These are phyloP conservation scores for Drosophila subpulchrella DNA, from an alignment of 1,140 invertebrate genomes.

Conservation along the genomic window DNA sequence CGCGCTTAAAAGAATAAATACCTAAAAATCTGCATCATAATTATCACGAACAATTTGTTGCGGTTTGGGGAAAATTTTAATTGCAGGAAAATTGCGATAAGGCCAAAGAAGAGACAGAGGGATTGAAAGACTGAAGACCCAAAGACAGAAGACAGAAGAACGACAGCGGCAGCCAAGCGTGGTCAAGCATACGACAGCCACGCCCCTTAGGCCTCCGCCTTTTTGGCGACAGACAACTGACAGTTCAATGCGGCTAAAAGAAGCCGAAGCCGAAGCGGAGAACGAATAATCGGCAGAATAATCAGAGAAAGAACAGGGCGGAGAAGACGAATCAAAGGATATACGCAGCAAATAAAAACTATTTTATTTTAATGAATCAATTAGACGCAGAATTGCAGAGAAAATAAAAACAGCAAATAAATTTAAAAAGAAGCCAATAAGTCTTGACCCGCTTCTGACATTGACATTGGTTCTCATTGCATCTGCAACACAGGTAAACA, in stretches of 20 bases:
- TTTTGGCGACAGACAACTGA: conserved; percentile 39
- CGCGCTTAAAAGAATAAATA: conserved; percentile 23
- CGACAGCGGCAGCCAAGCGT: conserved; percentile 64
- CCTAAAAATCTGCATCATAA: conserved; percentile 19
- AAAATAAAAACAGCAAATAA: not conserved
- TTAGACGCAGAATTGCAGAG: conserved; percentile 40
- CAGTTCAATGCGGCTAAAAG: conserved; percentile 61
- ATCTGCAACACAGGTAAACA: not conserved
- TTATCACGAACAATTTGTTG: conserved; percentile 38
- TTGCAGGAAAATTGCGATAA: conserved; percentile 34
- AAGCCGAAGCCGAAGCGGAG: not conserved
- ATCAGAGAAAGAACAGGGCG: conserved; percentile 26
- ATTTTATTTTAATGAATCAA: conserved; percentile 71
- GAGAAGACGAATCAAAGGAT: conserved; percentile 50
- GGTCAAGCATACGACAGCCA: conserved; percentile 63
- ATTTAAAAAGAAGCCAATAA: conserved; percentile 1
- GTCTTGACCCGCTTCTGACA: conserved; percentile 40
- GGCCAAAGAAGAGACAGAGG: conserved; percentile 12
- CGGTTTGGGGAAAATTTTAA: conserved; percentile 35
- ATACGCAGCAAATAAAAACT: conserved; percentile 40
- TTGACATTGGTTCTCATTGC: conserved; percentile 57
- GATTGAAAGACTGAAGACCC: conserved; percentile 8
- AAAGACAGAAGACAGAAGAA: conserved; percentile 33
- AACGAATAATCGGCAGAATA: conserved; percentile 7
- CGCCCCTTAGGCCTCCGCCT: conserved; percentile 19